Base-by-base conservation (phyloP, 2,797 vertebrate genomes). In the Falco biarmicus region DNA sequence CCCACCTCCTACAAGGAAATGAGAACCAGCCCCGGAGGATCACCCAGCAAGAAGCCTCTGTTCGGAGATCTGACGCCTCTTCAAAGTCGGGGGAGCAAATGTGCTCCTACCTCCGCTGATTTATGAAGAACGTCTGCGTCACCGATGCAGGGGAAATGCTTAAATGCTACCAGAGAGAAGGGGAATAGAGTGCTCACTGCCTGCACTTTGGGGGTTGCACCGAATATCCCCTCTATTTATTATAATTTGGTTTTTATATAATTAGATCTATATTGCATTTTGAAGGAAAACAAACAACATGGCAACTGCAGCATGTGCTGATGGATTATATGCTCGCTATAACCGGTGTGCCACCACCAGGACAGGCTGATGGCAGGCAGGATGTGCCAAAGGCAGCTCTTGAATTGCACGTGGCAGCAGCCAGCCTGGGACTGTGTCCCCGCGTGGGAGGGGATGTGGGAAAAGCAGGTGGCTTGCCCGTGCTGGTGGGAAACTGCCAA, bases 1-100 rank as follows among this genome's bases (percentile, higher is more conserved):
- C 93, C 73, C 66, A 88, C 87, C 93, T 78, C 94, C 95, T 96
- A 66, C 74, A n/a, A 94, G 94, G 84, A 97, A 93, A 95, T 89
- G 83, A 91, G 90, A 96, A 96, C 78, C 60, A 80, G 86, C 71
- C 82, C 82, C 15, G 1, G 87, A 91, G 90, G 83, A 97, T 89
- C 89, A 92, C 84, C 69, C 93, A 91, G 84, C 75, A 91, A 79
- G 61, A 84, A 74, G 74, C 74, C 75, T 91, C 88, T 73, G 51
- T 89, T 91, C 74, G 0, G 92, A 96, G 86, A 89, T 79, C 90
- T 69, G 71, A 87, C 32, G 63, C 89, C 95, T 81, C 96, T 97
- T 96, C 96, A 93, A 82, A 74, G 88, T 34, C 41, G 47, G 54
- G 69, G 32, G 50, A 84, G 89, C 80, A 79, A 84, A 89, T 74